A percentile compares a stretch with the other conserved stretches of the same genome.
Conservation (phyloP, 2,113 vertebrate genomes). For the Castor canadensis region DNA sequence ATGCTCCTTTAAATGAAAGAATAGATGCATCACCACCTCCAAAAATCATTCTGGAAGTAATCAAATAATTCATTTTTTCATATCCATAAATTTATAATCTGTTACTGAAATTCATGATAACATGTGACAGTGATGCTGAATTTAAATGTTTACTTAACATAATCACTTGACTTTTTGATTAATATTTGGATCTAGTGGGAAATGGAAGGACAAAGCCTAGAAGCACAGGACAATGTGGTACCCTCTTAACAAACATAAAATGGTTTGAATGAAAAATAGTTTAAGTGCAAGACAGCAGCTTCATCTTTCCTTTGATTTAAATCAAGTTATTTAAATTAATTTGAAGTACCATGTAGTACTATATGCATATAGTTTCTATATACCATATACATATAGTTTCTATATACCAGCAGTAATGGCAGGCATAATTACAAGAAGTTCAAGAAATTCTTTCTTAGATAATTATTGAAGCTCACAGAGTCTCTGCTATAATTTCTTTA, state of each 20-base stretch:
- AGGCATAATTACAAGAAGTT: background rate
- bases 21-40: background rate
- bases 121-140: background rate
- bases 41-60: background rate
- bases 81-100: background rate
- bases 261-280: background rate
- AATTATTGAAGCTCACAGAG: background rate
- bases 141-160: constrained; percentile 20
- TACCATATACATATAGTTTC: background rate
- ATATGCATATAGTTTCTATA: background rate
- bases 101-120: background rate
- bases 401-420: background rate
- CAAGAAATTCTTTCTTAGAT: background rate
- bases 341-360: background rate
- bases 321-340: background rate
- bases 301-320: background rate
- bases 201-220: background rate
- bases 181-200: background rate
- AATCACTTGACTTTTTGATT: background rate
- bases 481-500: background rate
- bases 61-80: background rate
- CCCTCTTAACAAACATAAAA: background rate
- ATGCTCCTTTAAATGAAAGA: background rate
- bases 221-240: background rate
- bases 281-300: background rate